Evolutionary conservation across 2,797 vertebrate species (phyloP).

Genomic region (Eospalax fontanierii): DNA sequence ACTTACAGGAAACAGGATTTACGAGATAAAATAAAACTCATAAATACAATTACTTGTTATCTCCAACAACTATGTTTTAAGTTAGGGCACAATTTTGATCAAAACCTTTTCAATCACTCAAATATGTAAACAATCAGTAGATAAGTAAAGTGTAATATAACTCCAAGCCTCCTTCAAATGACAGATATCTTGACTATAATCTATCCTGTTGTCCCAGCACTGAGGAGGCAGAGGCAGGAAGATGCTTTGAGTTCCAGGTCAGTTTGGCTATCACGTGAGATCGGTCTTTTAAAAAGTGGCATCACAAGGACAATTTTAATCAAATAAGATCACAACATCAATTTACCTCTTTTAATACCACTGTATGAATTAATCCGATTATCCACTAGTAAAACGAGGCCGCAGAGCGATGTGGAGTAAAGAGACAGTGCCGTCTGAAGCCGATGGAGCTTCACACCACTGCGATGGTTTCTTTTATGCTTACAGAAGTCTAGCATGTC

Average conservation of each 20-base stretch:
- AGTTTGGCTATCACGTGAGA: neutral
- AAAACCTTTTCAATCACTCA: conserved; percentile 36
- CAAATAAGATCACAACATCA: neutral
- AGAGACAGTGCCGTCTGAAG: conserved; percentile 97
- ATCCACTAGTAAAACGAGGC: conserved; percentile 96
- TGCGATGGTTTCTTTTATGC: conserved; percentile 94
- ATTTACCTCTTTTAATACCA: conserved; percentile 96
- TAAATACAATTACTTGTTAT: neutral
- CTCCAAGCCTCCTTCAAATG: conserved; percentile 33
- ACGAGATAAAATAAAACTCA: neutral
- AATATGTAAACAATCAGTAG: conserved; percentile 24
- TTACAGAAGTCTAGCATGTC: conserved; percentile 97
- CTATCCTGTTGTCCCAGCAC: neutral
- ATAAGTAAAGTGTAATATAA: conserved; percentile 2
- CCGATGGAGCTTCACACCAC: conserved; percentile 95
- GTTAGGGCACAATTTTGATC: neutral
- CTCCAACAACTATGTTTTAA: conserved; percentile 32
- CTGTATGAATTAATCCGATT: conserved; percentile 99
- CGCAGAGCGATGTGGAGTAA: conserved; percentile 97
- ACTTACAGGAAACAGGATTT: neutral
- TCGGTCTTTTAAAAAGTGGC: neutral
- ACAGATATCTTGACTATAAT: conserved; percentile 9
- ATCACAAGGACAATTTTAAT: neutral
- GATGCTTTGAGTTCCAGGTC: neutral
- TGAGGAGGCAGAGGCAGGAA: neutral